phyloP scores from a whole-genome alignment of 2,797 vertebrate species.

The Darevskia mixta region DNA sequence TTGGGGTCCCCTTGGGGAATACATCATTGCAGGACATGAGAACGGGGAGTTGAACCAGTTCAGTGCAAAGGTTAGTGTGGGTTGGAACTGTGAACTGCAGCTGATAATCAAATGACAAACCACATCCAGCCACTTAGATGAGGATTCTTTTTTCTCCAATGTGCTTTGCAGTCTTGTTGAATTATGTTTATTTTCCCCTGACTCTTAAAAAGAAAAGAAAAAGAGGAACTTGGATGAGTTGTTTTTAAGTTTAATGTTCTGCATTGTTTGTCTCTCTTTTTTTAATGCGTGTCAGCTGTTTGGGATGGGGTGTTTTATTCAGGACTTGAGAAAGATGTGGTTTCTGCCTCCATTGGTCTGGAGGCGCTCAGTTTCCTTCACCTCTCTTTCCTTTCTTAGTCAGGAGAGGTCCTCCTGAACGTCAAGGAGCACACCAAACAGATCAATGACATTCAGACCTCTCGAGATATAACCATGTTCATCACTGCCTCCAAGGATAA shows the following conservation, averaged over 20 bases:
- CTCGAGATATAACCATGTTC: slow-evolving; percentile 95
- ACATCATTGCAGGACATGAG: slow-evolving; percentile 94
- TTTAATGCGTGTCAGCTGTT: no score
- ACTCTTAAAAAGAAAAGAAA: no score
- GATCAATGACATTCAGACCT: slow-evolving; percentile 96
- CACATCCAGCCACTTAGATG: no score
- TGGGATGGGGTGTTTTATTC: no score
- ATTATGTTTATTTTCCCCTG: no score
- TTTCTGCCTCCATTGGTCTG: not conserved
- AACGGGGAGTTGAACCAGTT: slow-evolving; percentile 96
- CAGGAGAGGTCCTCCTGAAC: slow-evolving; percentile 90
- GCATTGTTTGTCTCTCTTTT: no score
- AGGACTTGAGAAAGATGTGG: not conserved
- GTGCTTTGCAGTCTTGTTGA: not conserved
- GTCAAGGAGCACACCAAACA: slow-evolving; percentile 95
- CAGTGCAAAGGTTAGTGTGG: slow-evolving; percentile 89
- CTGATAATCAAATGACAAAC: no score
- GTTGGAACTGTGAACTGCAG: accelerated
- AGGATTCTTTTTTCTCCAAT: not conserved
- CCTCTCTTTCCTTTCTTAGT: slow-evolving; percentile 75
- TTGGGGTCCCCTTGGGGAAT: slow-evolving; percentile 96
- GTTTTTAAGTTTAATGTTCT: no score
- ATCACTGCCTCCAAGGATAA: slow-evolving; percentile 97
- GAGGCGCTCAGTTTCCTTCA: no score
- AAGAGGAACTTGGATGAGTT: no score